phyloP scores from a whole-genome alignment of 2,888 invertebrate species.

The Pilophorus perplexus region DNA sequence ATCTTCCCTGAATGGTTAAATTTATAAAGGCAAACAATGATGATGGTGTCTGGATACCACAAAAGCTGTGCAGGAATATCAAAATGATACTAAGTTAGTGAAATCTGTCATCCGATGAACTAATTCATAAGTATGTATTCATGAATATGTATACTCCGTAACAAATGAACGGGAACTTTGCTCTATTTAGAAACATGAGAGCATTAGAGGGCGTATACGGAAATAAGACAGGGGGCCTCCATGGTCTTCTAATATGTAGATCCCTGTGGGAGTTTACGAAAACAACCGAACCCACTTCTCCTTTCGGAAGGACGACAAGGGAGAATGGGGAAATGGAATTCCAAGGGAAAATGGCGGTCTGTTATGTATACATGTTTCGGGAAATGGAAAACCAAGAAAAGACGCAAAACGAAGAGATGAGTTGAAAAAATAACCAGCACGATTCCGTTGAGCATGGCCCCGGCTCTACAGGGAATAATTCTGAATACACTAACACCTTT shows the following conservation, averaged over 20 bases:
- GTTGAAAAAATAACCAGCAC: no score
- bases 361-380: neutral
- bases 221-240: neutral
- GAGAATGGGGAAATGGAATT: conserved; percentile 18
- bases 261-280: conserved; percentile 5
- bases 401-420: no score
- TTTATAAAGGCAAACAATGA: no score
- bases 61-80: no score
- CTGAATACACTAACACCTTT: neutral
- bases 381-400: conserved; percentile 17
- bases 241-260: conserved; percentile 31
- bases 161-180: neutral
- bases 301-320: neutral
- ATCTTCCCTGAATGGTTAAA: no score
- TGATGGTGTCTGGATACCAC: no score
- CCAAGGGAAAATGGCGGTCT: neutral
- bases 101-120: no score
- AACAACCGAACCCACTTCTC: neutral
- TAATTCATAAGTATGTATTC: conserved; percentile 15
- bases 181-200: conserved; percentile 22
- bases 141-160: conserved; percentile 24
- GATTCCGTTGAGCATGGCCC: no score
- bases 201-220: conserved; percentile 1
- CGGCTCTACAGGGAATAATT: neutral
- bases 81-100: no score